Evolutionary conservation across 2,113 vertebrate genomes (phyloP).

Genomic region (Pseudolaguvia tuberculata): DNA sequence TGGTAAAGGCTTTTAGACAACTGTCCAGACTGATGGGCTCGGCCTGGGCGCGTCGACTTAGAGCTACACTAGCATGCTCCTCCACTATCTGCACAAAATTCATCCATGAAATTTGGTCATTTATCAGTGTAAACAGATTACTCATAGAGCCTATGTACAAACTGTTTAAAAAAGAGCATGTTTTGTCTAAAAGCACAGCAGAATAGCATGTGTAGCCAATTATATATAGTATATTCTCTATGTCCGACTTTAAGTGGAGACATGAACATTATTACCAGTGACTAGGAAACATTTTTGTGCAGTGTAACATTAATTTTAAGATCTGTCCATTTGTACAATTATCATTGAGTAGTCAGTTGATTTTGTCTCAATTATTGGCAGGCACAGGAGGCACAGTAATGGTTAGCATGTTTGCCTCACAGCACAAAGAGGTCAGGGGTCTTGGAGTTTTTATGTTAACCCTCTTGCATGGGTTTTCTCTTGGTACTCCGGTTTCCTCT

Average conservation of each 20-base stretch:
- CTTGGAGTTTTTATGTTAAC: too few species aligned
- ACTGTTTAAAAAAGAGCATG: not conserved
- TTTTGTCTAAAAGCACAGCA: not conserved
- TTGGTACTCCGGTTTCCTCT: too few species aligned
- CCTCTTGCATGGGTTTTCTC: too few species aligned
- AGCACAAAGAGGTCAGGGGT: too few species aligned
- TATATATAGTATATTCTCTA: not conserved
- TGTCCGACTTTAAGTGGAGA: not conserved
- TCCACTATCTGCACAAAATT: slow-evolving; percentile 77
- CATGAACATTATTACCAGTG: not conserved
- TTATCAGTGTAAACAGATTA: not conserved
- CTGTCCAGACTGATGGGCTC: slow-evolving; percentile 97
- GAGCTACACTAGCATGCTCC: slow-evolving; percentile 91
- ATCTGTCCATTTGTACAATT: too few species aligned
- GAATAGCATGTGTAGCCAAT: not conserved
- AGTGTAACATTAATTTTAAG: too few species aligned
- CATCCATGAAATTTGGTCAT: slow-evolving; percentile 13
- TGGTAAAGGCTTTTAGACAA: slow-evolving; percentile 92
- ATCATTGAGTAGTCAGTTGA: not conserved
- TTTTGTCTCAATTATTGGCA: not conserved
- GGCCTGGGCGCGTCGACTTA: slow-evolving; percentile 86
- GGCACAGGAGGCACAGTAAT: too few species aligned
- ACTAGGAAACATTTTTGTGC: too few species aligned
- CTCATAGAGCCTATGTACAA: too few species aligned
- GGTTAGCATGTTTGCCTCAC: too few species aligned